Evolutionary conservation across 2,888 invertebrate species (phyloP).

Genomic region (Aleiodes leptofemur): DNA sequence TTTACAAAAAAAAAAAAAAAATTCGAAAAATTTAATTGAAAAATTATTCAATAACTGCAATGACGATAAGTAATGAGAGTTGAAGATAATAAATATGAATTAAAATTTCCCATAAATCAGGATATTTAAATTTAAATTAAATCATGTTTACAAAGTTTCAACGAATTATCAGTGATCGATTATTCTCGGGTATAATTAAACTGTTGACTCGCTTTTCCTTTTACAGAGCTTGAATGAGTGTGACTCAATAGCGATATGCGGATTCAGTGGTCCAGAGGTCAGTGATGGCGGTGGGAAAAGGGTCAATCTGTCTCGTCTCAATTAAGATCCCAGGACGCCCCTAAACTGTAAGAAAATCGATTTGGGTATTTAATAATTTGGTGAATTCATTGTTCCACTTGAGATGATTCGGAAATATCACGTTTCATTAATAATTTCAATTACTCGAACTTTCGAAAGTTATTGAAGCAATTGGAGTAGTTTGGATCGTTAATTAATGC

Average conservation of each 20-base stretch:
- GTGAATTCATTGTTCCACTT: no score
- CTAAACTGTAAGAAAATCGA: background rate
- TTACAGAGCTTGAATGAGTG: background rate
- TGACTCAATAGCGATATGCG: constrained; percentile 7
- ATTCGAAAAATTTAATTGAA: no score
- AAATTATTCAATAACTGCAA: no score
- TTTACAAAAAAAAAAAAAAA: no score
- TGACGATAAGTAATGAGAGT: no score
- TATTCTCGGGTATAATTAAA: background rate
- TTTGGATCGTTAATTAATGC: no score
- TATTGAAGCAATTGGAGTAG: no score
- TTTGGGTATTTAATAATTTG: constrained; percentile 4
- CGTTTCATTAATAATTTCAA: constrained; percentile 1
- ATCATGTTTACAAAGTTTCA: no score
- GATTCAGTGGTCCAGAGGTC: background rate
- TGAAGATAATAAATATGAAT: no score
- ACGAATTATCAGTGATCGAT: no score
- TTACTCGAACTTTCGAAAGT: background rate
- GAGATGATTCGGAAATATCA: background rate
- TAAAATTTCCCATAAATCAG: no score
- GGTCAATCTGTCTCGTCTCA: constrained; percentile 1
- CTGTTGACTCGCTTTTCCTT: background rate
- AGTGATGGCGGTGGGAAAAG: constrained; percentile 5
- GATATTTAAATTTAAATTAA: no score
- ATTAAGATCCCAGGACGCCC: background rate